Base-by-base conservation (phyloP, 2,113 vertebrate genomes). In the Rhinichthys klamathensis region DNA sequence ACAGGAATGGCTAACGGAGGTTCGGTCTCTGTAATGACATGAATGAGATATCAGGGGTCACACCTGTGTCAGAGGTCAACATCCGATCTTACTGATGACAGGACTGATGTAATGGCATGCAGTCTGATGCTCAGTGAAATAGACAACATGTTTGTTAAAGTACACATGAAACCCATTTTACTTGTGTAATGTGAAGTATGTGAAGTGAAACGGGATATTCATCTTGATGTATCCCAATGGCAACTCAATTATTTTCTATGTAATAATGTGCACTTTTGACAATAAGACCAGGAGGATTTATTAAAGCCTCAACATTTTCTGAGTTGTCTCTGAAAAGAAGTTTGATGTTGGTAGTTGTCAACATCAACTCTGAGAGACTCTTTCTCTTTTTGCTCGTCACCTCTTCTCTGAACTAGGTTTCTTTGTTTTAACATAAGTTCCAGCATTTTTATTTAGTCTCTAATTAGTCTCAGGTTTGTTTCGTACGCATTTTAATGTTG, bases 1-100 rank as follows among this genome's bases (percentile, higher is more conserved):
- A 83, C 84, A 77, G 72, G 23, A 74, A 51, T 86, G 82, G 82
- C 87, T 86, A 85, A 79, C 18, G 25, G 81, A 82, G 86, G 65
- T 69, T 76, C 32, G 73, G 72, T 41, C 1, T 41, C 41, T 41
- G 41, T 41, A 2, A 0, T 2, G 38, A 41, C 7, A 41, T 41
- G 38, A 8, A 2, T 41, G 41, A 41, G 41, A 9, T 41, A 9
- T 41, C 63, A 30, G 70, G 56, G 65, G 58, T 75, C 56, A 84
- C 72, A 27, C 7, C 23, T 25, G 56, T 35, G 27, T 23, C 30
- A 78, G 67, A 70, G 70, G 70, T 74, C 41, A 74, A 74, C 41
- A 46, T 74, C 12, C 25, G 70, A 74, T 70, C 35, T 38, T 41
- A 23, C 9, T 70, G 35, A 23, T 30, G 25, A 12, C 73, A 77